Base-by-base conservation (phyloP, 1,140 invertebrate genomes). In the Micrasema longulum region DNA sequence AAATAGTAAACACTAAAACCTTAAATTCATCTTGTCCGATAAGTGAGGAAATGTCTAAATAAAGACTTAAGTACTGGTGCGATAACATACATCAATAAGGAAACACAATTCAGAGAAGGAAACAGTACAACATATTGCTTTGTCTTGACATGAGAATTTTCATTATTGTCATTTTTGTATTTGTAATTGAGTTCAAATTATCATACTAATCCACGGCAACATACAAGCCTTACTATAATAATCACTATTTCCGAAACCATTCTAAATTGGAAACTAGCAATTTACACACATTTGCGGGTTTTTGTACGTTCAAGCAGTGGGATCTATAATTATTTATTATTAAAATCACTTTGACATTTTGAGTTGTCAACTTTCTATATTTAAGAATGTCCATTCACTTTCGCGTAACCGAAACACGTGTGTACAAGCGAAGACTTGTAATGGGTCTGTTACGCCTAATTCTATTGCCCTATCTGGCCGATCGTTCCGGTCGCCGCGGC, bases 131-230 rank as follows among this genome's bases (percentile, higher is more conserved):
- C 7, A 31, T 53, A 31, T 53, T 60, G 18, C 35, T 22, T 60
- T 22, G 22, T 41, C 55, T 22, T 60, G 55, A 60, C 7, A 41
- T 41, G 55, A 60, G 55, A 60, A 60, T 41, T 55, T 60, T 60
- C 55, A 60, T 60, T 60, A 60, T 60, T 60, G 55, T 60, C 55
- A 60, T 43, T 41, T 60, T 60, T 60, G 36, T 41, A 60, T 60
- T 41, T 60, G 36, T 52, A 12, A 22, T 18, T 60, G 55, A 60
- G 55, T 38, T 60, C n/a, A 26, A 60, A 50, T 11, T 60, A 60
- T 22, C 55, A 60, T 22, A 60, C 55, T 60, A 38, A 38, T 18
- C 55, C 14, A 23, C 12, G 36, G 36, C n/a, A 60, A 10, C 55
- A 38, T 35, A 26, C 55, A 43, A 38, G n/a, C 7, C 14, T 20